Conservation (phyloP, 2,113 vertebrate genomes). For the Dipodomys spectabilis region DNA sequence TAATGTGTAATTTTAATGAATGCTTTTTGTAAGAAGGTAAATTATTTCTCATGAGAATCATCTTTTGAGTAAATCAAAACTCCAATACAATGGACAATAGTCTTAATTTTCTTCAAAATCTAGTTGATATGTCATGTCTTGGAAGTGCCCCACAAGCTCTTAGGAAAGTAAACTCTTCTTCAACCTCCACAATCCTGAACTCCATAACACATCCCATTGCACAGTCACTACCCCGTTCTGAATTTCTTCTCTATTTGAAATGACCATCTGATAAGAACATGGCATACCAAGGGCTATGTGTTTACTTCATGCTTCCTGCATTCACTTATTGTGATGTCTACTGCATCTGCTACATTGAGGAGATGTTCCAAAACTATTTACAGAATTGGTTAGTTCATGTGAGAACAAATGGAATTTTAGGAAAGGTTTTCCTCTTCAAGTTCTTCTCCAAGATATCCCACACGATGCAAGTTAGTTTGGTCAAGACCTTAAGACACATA, state of each 20-base stretch:
- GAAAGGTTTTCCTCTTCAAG: not conserved
- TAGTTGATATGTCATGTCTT: not conserved
- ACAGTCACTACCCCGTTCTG: not conserved
- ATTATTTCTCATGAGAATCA: conserved; percentile 31
- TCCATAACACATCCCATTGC: not conserved
- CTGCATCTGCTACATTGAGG: too few relatives aligned
- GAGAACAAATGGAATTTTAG: conserved; percentile 7
- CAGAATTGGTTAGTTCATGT: not conserved
- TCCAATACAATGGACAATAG: not conserved
- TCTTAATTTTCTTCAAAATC: conserved; percentile 40
- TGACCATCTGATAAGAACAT: not conserved
- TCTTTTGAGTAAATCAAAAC: not conserved
- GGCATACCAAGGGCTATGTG: not conserved
- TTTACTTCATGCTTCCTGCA: conserved; percentile 7
- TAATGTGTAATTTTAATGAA: conserved; percentile 1
- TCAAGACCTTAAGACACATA: not conserved
- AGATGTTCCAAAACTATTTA: too few relatives aligned
- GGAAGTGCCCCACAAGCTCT: not conserved
- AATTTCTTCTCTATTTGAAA: not conserved
- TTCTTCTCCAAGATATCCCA: not conserved
- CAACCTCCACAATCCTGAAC: not conserved
- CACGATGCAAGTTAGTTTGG: not conserved
- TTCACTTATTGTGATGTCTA: not conserved
- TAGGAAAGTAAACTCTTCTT: not conserved
- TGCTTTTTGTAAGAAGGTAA: not conserved